Base-by-base conservation (phyloP, 1,140 invertebrate genomes). In the Parapsyche elsis region DNA sequence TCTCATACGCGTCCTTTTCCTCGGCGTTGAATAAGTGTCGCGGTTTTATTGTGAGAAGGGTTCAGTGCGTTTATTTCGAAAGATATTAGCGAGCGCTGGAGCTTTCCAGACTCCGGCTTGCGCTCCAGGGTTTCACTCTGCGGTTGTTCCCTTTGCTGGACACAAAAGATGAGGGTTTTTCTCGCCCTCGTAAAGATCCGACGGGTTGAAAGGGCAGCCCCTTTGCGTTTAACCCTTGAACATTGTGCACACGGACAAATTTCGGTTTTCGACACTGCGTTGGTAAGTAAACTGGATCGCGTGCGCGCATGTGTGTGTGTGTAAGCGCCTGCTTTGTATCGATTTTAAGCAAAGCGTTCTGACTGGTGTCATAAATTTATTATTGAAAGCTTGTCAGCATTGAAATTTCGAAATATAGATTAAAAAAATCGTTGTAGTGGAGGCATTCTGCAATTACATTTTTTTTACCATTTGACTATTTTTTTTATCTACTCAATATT, bases 21-120 rank as follows among this genome's bases (percentile, higher is more conserved):
- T 46, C 24, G 45, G 45, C 38, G 16, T n/a, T 73, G 45, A 73
- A 73, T 73, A 73, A 73, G 71, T 73, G 71, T 49, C 45, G 71
- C 71, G 71, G 71, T 73, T 73, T 19, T 38, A 73, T 73, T 24
- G 71, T 73, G 45, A 73, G 21, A 73, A 73, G 71, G 71, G 71
- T 73, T 46, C 30, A 73, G 71, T 73, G 45, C 71, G 71, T 73
- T 73, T 73, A 38, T 73, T 73, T 73, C 24, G 45, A 73, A 73
- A 73, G 71, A 73, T 49, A 45, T 73, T 73, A 46, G 44, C 23
- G 64, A 23, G 10, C 2, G 23, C 64, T 1, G 49, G 16, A 53
- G 49, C 49, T 16, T 16, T 53, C 59, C 1, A 61, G 59, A 21
- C 9, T 2, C 21, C 10, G 10, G 49, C 30, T 2, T 53, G 59